phyloP scores from a whole-genome alignment of 2,888 invertebrate genomes.

The Hydrotaea cyrtoneurina region DNA sequence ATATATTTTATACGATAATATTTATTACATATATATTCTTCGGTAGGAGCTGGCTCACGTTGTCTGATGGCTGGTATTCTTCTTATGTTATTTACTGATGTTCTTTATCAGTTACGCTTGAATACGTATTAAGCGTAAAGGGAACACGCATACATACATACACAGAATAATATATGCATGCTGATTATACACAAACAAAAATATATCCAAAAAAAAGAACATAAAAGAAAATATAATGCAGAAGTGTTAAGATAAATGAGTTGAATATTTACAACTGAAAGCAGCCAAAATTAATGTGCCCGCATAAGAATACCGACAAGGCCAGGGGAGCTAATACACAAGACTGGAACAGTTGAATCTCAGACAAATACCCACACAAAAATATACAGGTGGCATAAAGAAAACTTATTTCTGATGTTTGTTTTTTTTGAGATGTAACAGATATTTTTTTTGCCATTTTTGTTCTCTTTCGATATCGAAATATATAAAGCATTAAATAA shows the following conservation, averaged over 20 bases:
- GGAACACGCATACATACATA: constrained; percentile 5
- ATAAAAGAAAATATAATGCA: constrained; percentile 34
- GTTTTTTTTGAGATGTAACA: background rate
- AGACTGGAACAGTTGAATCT: background rate
- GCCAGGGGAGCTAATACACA: background rate
- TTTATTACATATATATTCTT: constrained; percentile 2
- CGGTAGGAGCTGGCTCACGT: background rate
- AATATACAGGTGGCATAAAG: background rate
- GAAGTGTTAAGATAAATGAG: constrained; percentile 57
- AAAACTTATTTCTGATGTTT: background rate
- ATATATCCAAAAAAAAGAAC: constrained; percentile 1
- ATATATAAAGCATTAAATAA: background rate
- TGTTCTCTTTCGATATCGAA: background rate
- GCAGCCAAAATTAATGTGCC: constrained; percentile 46
- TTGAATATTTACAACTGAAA: constrained; percentile 48
- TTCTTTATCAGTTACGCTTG: constrained; percentile 68
- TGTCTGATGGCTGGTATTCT: constrained; percentile 15
- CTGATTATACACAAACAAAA: background rate
- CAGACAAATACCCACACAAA: background rate
- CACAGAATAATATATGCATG: background rate
- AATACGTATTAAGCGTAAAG: constrained; percentile 53
- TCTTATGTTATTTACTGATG: constrained; percentile 55
- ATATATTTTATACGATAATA: constrained; percentile 30
- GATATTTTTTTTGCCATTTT: background rate
- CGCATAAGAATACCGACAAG: constrained; percentile 10